Conservation (phyloP, 2,888 invertebrate species). For the Cosmia trapezina region DNA sequence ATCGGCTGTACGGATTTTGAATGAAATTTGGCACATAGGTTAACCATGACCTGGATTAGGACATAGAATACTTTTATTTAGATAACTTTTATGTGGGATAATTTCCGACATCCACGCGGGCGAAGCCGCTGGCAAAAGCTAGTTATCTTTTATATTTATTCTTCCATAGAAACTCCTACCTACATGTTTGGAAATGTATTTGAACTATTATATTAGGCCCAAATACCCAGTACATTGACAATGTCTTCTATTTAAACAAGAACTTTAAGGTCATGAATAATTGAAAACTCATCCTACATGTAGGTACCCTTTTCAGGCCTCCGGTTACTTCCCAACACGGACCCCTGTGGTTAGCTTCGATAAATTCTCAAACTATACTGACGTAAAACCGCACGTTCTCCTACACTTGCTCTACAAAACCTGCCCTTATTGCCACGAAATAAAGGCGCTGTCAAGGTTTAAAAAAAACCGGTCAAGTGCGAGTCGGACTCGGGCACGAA, state of each 20-base stretch:
- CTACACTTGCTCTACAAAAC: not conserved
- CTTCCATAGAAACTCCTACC: not conserved
- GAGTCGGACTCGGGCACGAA: no score
- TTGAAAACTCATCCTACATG: constrained; percentile 33
- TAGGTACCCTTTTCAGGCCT: constrained; percentile 31
- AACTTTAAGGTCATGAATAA: constrained; percentile 46
- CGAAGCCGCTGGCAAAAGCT: no score
- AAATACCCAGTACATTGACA: not conserved
- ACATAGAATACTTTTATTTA: no score
- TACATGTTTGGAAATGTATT: constrained; percentile 8
- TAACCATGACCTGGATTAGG: no score
- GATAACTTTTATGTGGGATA: no score
- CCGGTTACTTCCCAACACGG: constrained; percentile 18
- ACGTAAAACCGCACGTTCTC: not conserved
- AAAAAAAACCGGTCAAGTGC: no score
- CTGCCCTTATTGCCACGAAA: not conserved
- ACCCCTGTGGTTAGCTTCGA: constrained; percentile 32
- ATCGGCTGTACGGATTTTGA: no score
- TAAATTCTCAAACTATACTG: constrained; percentile 39
- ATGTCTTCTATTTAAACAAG: constrained; percentile 21
- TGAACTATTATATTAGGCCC: not conserved
- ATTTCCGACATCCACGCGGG: no score
- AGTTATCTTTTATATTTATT: not conserved
- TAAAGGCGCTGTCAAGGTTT: no score
- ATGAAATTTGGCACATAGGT: no score